Evolutionary conservation across 2,888 invertebrate species (phyloP).

Genomic region (Bembecia ichneumoniformis): DNA sequence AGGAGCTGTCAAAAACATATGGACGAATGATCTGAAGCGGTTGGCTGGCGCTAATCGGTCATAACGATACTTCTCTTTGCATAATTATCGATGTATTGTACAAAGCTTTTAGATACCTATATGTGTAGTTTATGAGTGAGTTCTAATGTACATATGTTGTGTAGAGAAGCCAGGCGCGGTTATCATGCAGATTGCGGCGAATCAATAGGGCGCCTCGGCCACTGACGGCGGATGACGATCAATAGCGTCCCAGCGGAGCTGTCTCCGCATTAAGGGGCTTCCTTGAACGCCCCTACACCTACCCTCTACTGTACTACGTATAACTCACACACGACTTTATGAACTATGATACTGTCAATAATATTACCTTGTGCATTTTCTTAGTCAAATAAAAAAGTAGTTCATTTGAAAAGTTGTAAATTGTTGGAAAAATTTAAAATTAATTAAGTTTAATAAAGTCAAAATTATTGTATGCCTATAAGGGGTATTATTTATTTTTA

Average conservation of each 20-base stretch:
- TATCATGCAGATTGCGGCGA: constrained; percentile 73
- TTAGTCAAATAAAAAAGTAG: too few relatives aligned
- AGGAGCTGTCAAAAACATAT: neutral
- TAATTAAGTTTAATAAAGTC: too few relatives aligned
- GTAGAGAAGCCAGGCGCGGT: constrained; percentile 37
- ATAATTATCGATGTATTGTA: neutral
- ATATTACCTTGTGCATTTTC: neutral
- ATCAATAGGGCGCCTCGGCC: constrained; percentile 69
- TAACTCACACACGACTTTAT: neutral
- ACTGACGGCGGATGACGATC: constrained; percentile 71
- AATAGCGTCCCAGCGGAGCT: constrained; percentile 68
- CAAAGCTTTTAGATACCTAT: too few relatives aligned
- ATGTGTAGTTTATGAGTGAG: constrained; percentile 20
- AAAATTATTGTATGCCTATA: too few relatives aligned
- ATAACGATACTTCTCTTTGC: neutral
- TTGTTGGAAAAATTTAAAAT: too few relatives aligned
- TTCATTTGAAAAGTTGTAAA: too few relatives aligned
- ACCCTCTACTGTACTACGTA: constrained; percentile 51
- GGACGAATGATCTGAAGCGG: neutral
- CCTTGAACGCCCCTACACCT: constrained; percentile 68
- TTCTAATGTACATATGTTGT: constrained; percentile 34
- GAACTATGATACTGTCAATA: neutral
- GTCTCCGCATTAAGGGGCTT: constrained; percentile 71
- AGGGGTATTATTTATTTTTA: too few relatives aligned
- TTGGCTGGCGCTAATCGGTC: neutral